A percentile compares a stretch with the other conserved stretches of the same genome.
Conservation (phyloP, 2,888 invertebrate genomes). For the Tubulanus polymorphus region DNA sequence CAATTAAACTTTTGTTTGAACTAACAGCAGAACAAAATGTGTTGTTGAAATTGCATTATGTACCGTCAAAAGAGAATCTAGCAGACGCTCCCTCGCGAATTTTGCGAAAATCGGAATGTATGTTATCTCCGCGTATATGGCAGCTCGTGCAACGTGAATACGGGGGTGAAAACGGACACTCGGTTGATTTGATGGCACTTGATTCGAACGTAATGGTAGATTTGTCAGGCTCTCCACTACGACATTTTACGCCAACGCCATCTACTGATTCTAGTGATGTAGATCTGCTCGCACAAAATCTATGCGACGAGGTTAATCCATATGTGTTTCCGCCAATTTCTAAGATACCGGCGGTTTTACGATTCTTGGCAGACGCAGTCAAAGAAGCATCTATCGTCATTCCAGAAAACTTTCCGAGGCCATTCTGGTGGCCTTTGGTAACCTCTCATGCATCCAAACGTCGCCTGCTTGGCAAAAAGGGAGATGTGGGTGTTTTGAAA, state of each 20-base stretch:
- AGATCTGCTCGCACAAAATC: conserved; percentile 7
- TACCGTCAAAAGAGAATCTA: conserved; percentile 4
- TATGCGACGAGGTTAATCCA: conserved; percentile 1
- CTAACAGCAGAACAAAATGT: background rate
- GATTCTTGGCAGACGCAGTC: no score
- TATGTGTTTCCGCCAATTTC: conserved; percentile 10
- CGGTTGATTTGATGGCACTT: conserved; percentile 6
- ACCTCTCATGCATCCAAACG: no score
- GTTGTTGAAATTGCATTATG: background rate
- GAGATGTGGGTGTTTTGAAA: no score
- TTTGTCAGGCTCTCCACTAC: background rate
- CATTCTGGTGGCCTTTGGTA: no score
- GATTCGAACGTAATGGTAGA: conserved; percentile 4
- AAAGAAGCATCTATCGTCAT: conserved; percentile 2
- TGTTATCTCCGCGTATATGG: background rate
- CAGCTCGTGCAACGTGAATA: background rate
- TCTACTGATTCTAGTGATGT: background rate
- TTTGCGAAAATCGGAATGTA: background rate
- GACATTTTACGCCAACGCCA: conserved; percentile 6
- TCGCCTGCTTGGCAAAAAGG: no score
- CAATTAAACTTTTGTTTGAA: conserved; percentile 5
- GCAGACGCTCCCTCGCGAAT: conserved; percentile 8
- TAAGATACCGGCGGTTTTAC: background rate
- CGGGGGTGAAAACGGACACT: conserved; percentile 7
- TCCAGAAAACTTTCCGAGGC: no score